These are phyloP conservation scores for Esox masquinongy DNA, from an alignment of 2,797 vertebrate species.

Conservation along the genomic window DNA sequence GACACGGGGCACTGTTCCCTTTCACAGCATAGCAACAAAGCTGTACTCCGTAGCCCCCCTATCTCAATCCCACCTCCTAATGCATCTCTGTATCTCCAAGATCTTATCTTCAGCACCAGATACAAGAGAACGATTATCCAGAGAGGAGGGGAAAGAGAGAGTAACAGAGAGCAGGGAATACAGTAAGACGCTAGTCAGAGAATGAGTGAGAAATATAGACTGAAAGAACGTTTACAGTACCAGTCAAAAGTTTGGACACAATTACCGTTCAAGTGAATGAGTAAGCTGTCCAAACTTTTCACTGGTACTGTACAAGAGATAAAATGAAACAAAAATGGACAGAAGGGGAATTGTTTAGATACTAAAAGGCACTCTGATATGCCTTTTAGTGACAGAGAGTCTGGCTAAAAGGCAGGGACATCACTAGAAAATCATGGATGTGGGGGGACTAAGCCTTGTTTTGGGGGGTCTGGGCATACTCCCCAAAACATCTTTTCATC, in stretches of 20 bases:
- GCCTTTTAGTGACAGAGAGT: conserved; percentile 3
- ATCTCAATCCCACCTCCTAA: conserved; percentile 32
- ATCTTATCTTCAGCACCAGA: conserved; percentile 58
- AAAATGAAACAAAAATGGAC: background rate
- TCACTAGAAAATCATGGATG: no score
- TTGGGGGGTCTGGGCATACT: no score
- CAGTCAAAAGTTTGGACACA: no score
- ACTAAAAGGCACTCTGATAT: background rate
- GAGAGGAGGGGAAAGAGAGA: background rate
- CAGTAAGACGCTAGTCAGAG: background rate
- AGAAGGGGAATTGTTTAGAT: background rate
- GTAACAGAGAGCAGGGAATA: background rate
- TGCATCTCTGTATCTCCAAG: conserved; percentile 38
- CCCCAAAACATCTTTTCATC: no score
- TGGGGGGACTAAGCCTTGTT: no score
- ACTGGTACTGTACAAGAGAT: background rate
- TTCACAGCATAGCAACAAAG: background rate
- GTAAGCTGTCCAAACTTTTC: no score
- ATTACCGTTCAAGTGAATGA: no score
- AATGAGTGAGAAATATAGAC: background rate
- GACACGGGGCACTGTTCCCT: conserved; percentile 11
- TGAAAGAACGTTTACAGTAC: background rate
- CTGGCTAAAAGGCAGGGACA: background rate
- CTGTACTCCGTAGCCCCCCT: conserved; percentile 2
- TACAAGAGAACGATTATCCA: conserved; percentile 32